These are phyloP conservation scores for Parus major DNA, from an alignment of 2,113 vertebrate genomes.

Conservation along the genomic window DNA sequence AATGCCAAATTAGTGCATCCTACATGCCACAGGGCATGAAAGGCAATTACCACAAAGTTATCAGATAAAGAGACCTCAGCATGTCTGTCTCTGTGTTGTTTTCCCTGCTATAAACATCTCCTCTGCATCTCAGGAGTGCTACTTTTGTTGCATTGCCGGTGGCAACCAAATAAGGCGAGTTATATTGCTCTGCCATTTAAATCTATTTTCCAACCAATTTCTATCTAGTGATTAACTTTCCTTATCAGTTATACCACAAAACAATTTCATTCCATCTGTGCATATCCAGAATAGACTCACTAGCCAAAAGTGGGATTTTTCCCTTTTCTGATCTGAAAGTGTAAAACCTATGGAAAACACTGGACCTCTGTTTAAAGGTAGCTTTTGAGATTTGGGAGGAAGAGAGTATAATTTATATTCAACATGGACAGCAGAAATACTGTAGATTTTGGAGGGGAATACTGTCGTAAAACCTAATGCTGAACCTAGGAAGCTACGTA, in stretches of 20 bases:
- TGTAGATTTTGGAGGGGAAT: rapidly evolving
- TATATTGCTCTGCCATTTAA: slow-evolving; percentile 50
- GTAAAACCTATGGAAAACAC: background rate
- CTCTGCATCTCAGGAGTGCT: slow-evolving; percentile 46
- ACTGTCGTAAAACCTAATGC: background rate
- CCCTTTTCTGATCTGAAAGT: background rate
- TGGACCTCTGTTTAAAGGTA: background rate
- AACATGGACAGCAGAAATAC: background rate
- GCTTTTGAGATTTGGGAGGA: background rate
- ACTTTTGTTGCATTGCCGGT: slow-evolving; percentile 24
- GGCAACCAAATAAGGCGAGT: slow-evolving; percentile 47
- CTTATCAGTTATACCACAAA: slow-evolving; percentile 43
- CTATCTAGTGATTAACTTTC: slow-evolving; percentile 52
- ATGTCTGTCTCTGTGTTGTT: slow-evolving; percentile 49
- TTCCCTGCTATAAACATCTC: slow-evolving; percentile 49
- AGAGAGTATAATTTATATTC: background rate
- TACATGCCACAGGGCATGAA: slow-evolving; percentile 53
- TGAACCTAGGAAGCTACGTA: background rate
- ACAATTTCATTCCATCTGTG: slow-evolving; percentile 49
- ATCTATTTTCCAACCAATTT: slow-evolving; percentile 60
- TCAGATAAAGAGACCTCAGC: slow-evolving; percentile 62
- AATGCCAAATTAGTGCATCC: slow-evolving; percentile 58
- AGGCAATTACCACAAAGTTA: slow-evolving; percentile 64
- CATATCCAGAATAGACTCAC: background rate
- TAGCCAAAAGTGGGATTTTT: background rate